Evolutionary conservation across 2,797 vertebrate genomes (phyloP), one percentile per base, ranked within the genome.

Genomic region (Falco novaeseelandiae): DNA sequence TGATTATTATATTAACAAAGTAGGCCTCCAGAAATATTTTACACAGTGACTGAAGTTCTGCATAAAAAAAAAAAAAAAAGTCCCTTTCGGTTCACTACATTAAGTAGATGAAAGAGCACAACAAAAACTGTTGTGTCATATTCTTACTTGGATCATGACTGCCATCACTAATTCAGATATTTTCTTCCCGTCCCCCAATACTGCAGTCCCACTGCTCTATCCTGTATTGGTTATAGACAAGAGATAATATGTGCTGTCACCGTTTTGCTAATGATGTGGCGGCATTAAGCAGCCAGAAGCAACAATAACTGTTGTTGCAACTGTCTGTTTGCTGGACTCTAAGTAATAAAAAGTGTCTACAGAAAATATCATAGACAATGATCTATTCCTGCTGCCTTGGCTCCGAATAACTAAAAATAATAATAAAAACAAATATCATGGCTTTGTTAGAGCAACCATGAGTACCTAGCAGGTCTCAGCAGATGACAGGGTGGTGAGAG

Each of bases 371-470:
- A 9, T 52, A 54, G 27, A 36, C 38, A 54, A 63, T 9, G 3
- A 69, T 30, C 23, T 23, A 29, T 8, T 57, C n/a, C 19, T 32
- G 7, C 36, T 73, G 36, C 22, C 59, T 44, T 27, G 26, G 32
- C 36, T 67, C n/a, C 52, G 12, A 21, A 36, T 42, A 69, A 74
- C 9, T 12, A 46, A 67, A 57, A 89, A 54, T 26, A 66, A 72
- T 29, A 27, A 67, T 4, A 54, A 76, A 54, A 18, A 0, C 25
- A 36, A 77, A 4, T 34, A 30, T 20, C 8, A 8, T 29, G 6
- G 21, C n/a, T 32, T 59, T 38, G 10, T 59, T 78, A 71, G 19
- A n/a, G 34, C 34, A 65, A n/a, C 0, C 0, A 48, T n/a, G 40
- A 49, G 16, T 48, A 52, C 30, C 21, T 3, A 48, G 30, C 8